Conservation (phyloP, 2,113 vertebrate genomes). For the Acinonyx jubatus region DNA sequence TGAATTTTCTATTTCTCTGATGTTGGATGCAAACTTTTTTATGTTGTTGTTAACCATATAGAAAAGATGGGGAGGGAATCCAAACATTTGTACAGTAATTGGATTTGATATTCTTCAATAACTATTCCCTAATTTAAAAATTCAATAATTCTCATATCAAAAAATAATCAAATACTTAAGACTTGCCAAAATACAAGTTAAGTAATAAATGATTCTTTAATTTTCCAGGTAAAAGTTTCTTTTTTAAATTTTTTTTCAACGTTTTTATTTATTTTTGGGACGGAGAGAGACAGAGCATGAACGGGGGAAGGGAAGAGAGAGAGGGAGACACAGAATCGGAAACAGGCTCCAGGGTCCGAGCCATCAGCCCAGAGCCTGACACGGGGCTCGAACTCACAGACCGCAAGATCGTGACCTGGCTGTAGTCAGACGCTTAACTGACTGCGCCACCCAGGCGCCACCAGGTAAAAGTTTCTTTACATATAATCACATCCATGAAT, state of each 20-base stretch:
- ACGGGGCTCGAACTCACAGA: no score
- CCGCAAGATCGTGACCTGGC: no score
- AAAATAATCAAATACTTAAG: neutral
- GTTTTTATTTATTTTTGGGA: no score
- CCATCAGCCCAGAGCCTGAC: no score
- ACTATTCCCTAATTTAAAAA: neutral
- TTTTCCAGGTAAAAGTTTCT: neutral
- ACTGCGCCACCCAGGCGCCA: no score
- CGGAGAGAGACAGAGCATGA: no score
- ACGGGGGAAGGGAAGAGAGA: no score
- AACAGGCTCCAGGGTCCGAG: no score
- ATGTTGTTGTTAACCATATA: neutral
- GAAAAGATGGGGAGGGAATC: neutral
- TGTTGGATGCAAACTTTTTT: neutral
- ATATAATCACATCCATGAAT: neutral
- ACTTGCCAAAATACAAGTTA: neutral
- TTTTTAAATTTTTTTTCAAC: neutral
- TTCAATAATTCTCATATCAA: neutral
- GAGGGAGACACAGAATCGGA: no score
- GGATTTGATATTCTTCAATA: neutral
- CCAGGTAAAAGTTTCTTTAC: neutral
- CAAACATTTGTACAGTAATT: neutral
- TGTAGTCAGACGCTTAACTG: no score
- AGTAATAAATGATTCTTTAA: neutral
- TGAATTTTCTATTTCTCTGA: neutral